Conservation (phyloP, 2,888 invertebrate species). For the Gerris lacustris region DNA sequence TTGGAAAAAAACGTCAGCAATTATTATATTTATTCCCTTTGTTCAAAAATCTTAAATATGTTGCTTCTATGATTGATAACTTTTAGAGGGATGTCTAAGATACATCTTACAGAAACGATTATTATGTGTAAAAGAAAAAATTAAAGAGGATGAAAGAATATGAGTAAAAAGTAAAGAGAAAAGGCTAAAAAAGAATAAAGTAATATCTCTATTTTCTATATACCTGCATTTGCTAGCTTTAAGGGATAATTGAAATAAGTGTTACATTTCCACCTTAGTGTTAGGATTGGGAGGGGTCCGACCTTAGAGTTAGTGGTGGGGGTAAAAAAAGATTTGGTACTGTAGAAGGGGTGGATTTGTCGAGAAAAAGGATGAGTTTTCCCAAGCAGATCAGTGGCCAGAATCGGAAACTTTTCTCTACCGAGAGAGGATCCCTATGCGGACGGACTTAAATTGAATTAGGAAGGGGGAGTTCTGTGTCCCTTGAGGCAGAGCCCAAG, state of each 20-base stretch:
- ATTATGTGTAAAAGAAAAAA: too few relatives aligned
- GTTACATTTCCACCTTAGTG: neutral
- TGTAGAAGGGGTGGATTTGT: neutral
- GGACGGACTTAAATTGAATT: conserved; percentile 1
- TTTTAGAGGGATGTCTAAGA: too few relatives aligned
- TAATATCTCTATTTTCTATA: neutral
- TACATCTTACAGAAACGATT: too few relatives aligned
- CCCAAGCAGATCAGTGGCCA: conserved; percentile 1
- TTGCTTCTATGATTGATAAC: too few relatives aligned
- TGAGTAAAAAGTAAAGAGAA: too few relatives aligned
- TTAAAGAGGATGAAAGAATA: too few relatives aligned
- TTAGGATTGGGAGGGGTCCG: too few relatives aligned
- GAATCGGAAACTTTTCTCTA: neutral
- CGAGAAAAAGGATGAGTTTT: neutral
- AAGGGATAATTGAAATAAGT: conserved; percentile 1
- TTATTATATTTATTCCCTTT: too few relatives aligned
- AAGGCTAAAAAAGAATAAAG: neutral
- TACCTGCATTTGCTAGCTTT: neutral
- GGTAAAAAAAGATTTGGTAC: neutral
- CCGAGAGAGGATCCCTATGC: neutral
- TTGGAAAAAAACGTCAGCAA: too few relatives aligned
- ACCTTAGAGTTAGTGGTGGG: neutral
- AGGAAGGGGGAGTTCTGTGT: neutral
- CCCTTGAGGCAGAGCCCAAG: neutral
- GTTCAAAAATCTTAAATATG: too few relatives aligned